Conservation (phyloP, 2,797 vertebrate species). For the Rhincodon typus region DNA sequence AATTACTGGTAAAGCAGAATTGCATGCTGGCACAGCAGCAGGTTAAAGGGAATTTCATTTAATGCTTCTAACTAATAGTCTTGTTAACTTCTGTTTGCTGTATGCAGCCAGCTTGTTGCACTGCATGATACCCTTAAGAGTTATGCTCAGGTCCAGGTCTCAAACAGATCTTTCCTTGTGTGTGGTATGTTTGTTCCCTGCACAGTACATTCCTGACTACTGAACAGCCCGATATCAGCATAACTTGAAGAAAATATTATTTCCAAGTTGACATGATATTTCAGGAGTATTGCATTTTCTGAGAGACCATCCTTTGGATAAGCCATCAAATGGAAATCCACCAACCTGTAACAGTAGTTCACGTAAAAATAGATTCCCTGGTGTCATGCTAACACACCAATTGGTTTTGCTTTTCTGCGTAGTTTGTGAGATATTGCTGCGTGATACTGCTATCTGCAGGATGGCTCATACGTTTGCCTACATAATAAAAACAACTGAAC, state of each 20-base stretch:
- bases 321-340: background rate
- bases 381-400: background rate
- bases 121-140: background rate
- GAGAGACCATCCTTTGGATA: background rate
- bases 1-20: background rate
- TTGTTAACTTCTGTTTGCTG: background rate
- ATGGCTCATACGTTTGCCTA: background rate
- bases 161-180: background rate
- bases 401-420: background rate
- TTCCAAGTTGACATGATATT: background rate
- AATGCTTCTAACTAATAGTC: background rate
- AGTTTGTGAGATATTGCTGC: background rate
- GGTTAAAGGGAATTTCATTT: background rate
- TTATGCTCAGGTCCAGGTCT: too few relatives aligned
- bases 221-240: background rate
- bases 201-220: too few relatives aligned
- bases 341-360: background rate
- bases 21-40: background rate
- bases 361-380: background rate
- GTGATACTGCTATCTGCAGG: background rate
- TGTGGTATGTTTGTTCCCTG: background rate
- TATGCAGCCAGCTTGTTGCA: background rate
- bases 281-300: background rate
- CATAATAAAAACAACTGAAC: background rate
- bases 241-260: background rate